Evolutionary conservation across 2,888 invertebrate species (phyloP), one percentile per base, ranked within the genome.

Genomic region (Tiliacea citrago): DNA sequence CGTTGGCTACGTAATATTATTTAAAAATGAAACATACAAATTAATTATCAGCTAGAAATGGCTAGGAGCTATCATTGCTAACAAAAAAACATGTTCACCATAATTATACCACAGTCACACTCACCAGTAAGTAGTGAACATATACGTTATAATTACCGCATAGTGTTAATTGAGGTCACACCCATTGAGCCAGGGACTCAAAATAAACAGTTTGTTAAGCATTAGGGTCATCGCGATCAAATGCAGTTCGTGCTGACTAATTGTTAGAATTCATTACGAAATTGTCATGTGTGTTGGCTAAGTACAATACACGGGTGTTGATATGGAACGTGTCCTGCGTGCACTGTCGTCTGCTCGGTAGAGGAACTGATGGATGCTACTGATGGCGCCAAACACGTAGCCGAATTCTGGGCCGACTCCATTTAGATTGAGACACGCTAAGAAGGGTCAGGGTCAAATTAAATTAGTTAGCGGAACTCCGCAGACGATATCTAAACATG

Each of bases 81-180:
- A 42, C 39, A 42, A 42, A 24, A 24, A 29, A 42, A 12, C 16
- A 47, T 60, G 21, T 49, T 24, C n/a, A 18, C 24, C 35, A 53
- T 29, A 57, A 65, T 68, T 18, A 69, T 35, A 57, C 39, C 29
- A 47, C 24, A 71, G 21, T 18, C 55, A 51, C 55, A 62, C 69
- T 65, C 60, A 55, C 53, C 76, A 77, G 80, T 62, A 75, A 77
- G 80, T 62, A 75, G 70, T 62, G 61, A 47, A 42, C 55, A 75
- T 55, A 80, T 73, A 29, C 60, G 68, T 75, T 67, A 84, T 87
- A 87, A 87, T 87, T 83, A 87, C 67, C 61, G 74, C 65, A 68
- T 51, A 80, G 85, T 72, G 85, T 68, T 89, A 89, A 91, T 90
- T 90, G 87, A 85, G 91, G 91, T 91, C 91, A 90, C 85, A 88